Base-by-base conservation (phyloP, 2,113 vertebrate species). In the Periophthalmus modestus region DNA sequence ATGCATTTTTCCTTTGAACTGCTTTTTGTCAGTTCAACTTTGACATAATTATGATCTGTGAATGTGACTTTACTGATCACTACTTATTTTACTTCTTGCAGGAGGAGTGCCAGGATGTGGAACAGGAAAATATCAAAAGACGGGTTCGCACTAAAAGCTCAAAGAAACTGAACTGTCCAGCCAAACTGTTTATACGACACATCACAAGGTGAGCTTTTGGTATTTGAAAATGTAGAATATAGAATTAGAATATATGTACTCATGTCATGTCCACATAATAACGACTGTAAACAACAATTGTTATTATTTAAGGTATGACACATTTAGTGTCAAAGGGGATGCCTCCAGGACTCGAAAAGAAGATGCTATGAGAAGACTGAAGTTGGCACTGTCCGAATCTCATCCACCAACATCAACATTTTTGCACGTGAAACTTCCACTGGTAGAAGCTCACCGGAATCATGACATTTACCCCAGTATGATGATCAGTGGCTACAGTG, bases 261-360 rank as follows among this genome's bases (percentile, higher is more conserved):
- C n/a, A 43, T 10, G 28, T 43, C 39, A 43, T n/a, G 19, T 55
- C n/a, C n/a, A 21, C 9, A 55, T n/a, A 21, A 55, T 55, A 7
- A 55, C 3, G 13, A 13, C 23, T 59, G 21, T 19, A 57, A 19
- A 21, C 19, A 62, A 62, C 57, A 59, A 28, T 59, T 62, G 10
- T 46, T 9, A 39, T 46, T 65, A 21, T 65, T 65, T 66, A 43
- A 66, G 63, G 39, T 66, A 66, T 66, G 63, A 66, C 33, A 66
- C 63, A 2, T 66, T 66, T 21, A 43, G 34, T 66, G 36, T 66
- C 34, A 66, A 66, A 66, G 63, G 63, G 7, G 28, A 34, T 34
- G 28, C 59, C 18, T 34, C 59, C 28, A 62, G 59, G 59, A 34
- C 59, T 28, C 24, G 28, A 62, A 62, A 34, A 62, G 59, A 62